Percentiles rank a stretch among this genome's conserved stretches.
Conservation (phyloP, 2,113 vertebrate species). For the Leptodactylus fuscus region DNA sequence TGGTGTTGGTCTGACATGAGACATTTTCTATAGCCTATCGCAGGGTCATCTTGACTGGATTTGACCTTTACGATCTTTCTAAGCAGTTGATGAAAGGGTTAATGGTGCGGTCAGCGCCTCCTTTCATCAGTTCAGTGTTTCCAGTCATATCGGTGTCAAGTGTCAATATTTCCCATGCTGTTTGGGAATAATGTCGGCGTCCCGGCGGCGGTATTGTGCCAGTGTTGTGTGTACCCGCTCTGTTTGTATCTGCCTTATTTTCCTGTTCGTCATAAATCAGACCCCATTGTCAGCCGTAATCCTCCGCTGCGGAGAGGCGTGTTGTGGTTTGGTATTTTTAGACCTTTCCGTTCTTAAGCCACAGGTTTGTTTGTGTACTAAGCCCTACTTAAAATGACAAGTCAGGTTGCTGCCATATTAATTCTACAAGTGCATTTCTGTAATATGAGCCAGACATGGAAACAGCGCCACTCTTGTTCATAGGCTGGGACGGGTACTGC, state of each 20-base stretch:
- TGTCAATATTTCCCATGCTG: slow-evolving; percentile 6
- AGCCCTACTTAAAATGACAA: no score
- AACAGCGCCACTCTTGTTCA: neutral
- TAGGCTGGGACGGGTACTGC: no score
- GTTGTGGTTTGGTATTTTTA: neutral
- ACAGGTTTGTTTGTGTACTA: neutral
- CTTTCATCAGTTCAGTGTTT: neutral
- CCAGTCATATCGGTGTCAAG: neutral
- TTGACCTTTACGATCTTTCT: neutral
- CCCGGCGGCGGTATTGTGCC: neutral
- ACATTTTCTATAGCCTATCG: no score
- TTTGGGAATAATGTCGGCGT: neutral
- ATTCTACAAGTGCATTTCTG: neutral
- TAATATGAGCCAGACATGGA: neutral
- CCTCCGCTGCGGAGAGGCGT: neutral
- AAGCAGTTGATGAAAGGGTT: neutral
- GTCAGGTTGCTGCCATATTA: neutral
- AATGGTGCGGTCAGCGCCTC: neutral
- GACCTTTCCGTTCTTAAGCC: neutral
- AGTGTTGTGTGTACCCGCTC: neutral
- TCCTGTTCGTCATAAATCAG: slow-evolving; percentile 7
- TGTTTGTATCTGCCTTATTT: neutral
- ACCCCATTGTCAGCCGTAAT: neutral
- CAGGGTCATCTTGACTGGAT: neutral
- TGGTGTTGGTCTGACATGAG: no score